phyloP scores from a whole-genome alignment of 2,113 vertebrate genomes.

The Pungitius pungitius region DNA sequence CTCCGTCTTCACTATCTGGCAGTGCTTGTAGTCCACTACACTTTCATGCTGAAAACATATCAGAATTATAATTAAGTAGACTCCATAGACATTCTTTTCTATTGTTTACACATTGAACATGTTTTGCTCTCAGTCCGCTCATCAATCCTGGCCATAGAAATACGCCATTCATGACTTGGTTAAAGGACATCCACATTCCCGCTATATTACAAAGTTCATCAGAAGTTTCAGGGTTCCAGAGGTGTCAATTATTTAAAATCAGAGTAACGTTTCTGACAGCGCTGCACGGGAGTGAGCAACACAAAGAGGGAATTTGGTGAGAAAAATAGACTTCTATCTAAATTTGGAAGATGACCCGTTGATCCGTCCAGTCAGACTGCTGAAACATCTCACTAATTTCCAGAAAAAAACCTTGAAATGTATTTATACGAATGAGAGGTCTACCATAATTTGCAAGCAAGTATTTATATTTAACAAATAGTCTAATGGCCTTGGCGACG shows the following conservation, averaged over 20 bases:
- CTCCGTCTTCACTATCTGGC: constrained; percentile 89
- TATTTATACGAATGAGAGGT: neutral
- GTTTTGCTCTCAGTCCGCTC: neutral
- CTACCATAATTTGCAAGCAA: neutral
- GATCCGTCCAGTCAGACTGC: neutral
- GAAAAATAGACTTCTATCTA: neutral
- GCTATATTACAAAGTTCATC: neutral
- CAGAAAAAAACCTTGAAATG: neutral
- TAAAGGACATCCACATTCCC: neutral
- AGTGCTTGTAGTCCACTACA: constrained; percentile 91
- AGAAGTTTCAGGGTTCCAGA: neutral
- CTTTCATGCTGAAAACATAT: constrained; percentile 75
- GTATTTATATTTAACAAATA: neutral
- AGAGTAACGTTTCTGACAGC: too few relatives aligned
- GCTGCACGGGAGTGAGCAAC: neutral
- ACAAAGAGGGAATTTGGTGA: neutral
- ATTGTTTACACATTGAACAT: neutral
- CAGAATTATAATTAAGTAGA: neutral
- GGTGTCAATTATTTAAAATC: neutral
- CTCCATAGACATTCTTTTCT: too few relatives aligned
- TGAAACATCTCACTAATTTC: neutral
- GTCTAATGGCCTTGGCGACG: neutral
- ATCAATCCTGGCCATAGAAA: neutral
- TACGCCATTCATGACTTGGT: neutral
- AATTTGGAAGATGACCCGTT: neutral